Conservation (phyloP, 2,888 invertebrate genomes). For the Metalampra italica region DNA sequence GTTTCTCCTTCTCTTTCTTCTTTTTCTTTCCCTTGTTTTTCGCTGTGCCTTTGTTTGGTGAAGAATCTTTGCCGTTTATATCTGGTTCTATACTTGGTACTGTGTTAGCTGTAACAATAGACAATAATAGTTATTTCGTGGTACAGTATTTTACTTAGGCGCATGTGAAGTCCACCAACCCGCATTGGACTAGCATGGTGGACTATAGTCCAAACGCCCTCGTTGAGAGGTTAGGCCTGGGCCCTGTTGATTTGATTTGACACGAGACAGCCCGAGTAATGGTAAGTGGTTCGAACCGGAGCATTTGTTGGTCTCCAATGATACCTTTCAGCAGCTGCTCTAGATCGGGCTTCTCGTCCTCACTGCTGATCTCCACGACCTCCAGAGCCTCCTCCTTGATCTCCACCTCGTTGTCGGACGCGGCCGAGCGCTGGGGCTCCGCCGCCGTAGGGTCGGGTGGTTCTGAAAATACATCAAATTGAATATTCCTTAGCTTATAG, state of each 20-base stretch:
- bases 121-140: too few relatives aligned
- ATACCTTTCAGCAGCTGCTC: constrained; percentile 31
- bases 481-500: not conserved
- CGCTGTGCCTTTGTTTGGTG: not conserved
- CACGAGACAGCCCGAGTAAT: too few relatives aligned
- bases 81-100: constrained; percentile 11
- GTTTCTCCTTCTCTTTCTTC: constrained; percentile 6
- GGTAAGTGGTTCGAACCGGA: too few relatives aligned
- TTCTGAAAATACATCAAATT: not conserved
- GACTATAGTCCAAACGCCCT: too few relatives aligned
- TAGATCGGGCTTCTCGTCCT: constrained; percentile 59
- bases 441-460: constrained; percentile 11
- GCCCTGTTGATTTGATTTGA: too few relatives aligned
- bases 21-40: constrained; percentile 5
- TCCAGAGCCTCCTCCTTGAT: constrained; percentile 69
- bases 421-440: constrained; percentile 19
- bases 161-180: too few relatives aligned
- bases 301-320: too few relatives aligned
- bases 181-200: too few relatives aligned
- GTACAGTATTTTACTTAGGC: too few relatives aligned
- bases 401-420: constrained; percentile 58
- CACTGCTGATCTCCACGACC: constrained; percentile 68
- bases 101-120: constrained; percentile 1
- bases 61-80: constrained; percentile 1
- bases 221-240: too few relatives aligned